Conservation (phyloP, 2,888 invertebrate species). For the Oithona nana region DNA sequence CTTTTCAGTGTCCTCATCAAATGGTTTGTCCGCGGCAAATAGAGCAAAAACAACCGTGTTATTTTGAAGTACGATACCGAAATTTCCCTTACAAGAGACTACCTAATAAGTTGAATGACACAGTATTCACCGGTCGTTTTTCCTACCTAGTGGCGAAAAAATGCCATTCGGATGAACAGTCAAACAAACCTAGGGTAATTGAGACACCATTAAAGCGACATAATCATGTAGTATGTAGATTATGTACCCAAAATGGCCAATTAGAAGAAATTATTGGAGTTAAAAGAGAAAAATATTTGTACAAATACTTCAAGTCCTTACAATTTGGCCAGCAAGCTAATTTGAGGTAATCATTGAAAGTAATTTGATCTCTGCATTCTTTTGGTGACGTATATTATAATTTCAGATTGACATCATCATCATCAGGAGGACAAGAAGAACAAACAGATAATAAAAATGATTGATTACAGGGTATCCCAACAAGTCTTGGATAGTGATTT, state of each 20-base stretch:
- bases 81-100: not conserved
- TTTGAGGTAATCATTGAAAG: too few relatives aligned
- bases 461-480: too few relatives aligned
- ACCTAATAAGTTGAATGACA: not conserved
- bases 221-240: not conserved
- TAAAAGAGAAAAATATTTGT: not conserved
- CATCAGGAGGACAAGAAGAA: too few relatives aligned
- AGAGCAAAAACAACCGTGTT: not conserved
- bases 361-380: too few relatives aligned
- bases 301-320: not conserved
- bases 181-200: not conserved
- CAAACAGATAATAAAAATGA: too few relatives aligned
- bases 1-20: not conserved
- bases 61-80: not conserved
- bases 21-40: not conserved
- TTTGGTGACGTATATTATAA: too few relatives aligned
- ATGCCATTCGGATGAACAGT: not conserved
- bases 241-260: not conserved
- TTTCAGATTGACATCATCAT: too few relatives aligned
- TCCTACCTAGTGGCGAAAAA: not conserved
- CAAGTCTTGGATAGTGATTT: too few relatives aligned
- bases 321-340: not conserved
- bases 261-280: not conserved
- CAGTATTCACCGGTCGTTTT: too few relatives aligned
- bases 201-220: not conserved